Evolutionary conservation across 2,113 vertebrate species (phyloP).

Genomic region (Suncus etruscus): DNA sequence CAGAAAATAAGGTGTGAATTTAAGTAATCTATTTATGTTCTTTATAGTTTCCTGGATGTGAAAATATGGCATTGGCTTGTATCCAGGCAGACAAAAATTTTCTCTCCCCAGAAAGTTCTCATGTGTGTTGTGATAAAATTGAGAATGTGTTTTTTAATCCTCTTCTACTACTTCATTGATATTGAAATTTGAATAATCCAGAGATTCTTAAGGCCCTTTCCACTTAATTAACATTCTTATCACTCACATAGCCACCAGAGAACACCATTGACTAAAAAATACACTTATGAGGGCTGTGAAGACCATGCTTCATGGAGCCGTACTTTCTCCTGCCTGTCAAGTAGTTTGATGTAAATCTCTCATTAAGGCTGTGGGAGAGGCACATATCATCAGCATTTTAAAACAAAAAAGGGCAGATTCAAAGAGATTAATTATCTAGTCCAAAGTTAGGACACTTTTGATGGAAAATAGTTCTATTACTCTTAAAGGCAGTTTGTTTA

Average conservation of each 20-base stretch:
- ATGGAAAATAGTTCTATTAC: background rate
- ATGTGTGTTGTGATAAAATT: constrained; percentile 1
- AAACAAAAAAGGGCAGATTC: constrained; percentile 12
- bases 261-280: background rate
- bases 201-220: background rate
- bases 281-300: background rate
- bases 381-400: background rate
- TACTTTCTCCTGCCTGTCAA: background rate
- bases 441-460: background rate
- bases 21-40: background rate
- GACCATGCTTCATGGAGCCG: background rate
- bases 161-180: constrained; percentile 30
- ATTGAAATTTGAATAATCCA: constrained; percentile 44
- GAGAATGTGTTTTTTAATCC: constrained; percentile 30
- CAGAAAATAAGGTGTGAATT: background rate
- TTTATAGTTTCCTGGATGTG: background rate
- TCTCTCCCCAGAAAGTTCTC: constrained; percentile 18
- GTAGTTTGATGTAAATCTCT: background rate
- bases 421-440: background rate
- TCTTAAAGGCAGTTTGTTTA: background rate
- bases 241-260: background rate
- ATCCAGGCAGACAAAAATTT: constrained; percentile 2
- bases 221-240: constrained; percentile 44
- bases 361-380: background rate
- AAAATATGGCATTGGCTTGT: background rate